phyloP scores from a whole-genome alignment of 1,140 invertebrate species.

The Lepidotrigona ventralis region DNA sequence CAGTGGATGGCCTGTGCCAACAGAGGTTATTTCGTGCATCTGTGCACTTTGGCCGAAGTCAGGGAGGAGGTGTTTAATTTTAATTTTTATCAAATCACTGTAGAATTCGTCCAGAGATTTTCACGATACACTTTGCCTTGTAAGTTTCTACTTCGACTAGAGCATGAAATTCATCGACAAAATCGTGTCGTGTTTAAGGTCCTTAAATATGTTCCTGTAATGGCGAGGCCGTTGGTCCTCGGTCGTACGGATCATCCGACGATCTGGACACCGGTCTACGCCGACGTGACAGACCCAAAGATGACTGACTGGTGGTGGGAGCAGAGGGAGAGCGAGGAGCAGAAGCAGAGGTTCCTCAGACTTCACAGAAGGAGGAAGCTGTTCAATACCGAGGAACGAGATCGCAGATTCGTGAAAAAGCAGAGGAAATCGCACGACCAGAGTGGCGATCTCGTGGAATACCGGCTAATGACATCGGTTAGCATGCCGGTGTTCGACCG shows the following conservation, averaged over 20 bases:
- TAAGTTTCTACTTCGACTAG: neutral
- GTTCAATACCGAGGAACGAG: conserved; percentile 81
- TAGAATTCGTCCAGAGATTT: no score
- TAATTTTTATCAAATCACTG: no score
- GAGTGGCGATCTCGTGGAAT: conserved; percentile 82
- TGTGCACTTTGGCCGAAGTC: conserved; percentile 95
- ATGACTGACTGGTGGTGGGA: conserved; percentile 95
- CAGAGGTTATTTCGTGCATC: conserved; percentile 95
- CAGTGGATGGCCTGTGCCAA: conserved; percentile 99
- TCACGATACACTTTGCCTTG: neutral
- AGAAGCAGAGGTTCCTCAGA: conserved; percentile 85
- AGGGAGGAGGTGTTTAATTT: conserved; percentile 85
- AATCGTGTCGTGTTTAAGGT: conserved; percentile 79
- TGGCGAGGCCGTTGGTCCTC: conserved; percentile 93
- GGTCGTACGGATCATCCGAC: conserved; percentile 88
- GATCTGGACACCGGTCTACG: conserved; percentile 96
- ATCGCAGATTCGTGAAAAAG: conserved; percentile 79
- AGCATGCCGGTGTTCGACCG: conserved; percentile 95
- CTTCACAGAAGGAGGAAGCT: conserved; percentile 81
- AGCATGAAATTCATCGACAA: neutral
- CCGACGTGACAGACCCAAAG: conserved; percentile 92
- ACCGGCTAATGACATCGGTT: conserved; percentile 93
- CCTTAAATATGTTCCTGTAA: conserved; percentile 93
- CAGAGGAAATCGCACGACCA: conserved; percentile 80
- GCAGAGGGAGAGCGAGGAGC: conserved; percentile 87